A percentile compares a stretch with the other conserved stretches of the same genome.
phyloP scores from a whole-genome alignment of 2,113 vertebrate genomes.

The Herpailurus yagouaroundi region DNA sequence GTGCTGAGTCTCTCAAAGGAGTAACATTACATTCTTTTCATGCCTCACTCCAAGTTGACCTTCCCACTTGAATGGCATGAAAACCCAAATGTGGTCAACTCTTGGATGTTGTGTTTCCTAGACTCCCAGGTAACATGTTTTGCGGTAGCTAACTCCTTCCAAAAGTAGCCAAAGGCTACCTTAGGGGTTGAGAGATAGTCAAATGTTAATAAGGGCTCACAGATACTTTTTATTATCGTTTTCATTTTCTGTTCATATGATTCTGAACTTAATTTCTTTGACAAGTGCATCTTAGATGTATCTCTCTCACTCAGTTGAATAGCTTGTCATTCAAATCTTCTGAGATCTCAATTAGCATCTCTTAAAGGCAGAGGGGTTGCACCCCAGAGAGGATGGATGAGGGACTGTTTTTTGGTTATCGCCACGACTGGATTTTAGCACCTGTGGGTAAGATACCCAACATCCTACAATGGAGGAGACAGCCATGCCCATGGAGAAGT shows the following conservation, averaged over 20 bases:
- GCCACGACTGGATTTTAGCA: neutral
- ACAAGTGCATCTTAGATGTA: neutral
- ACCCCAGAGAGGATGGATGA: neutral
- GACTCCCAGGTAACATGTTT: neutral
- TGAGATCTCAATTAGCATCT: neutral
- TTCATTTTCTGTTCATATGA: neutral
- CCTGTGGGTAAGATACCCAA: neutral
- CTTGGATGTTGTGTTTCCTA: neutral
- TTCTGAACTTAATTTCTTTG: neutral
- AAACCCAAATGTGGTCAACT: neutral
- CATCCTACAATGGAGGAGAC: neutral
- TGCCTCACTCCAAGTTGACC: conserved; percentile 1
- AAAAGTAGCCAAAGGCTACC: neutral
- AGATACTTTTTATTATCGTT: neutral
- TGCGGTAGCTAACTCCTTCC: neutral
- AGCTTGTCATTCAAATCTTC: neutral
- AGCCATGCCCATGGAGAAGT: no score
- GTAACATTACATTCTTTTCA: neutral
- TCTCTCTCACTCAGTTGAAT: neutral
- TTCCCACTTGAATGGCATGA: neutral
- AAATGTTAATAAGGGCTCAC: neutral
- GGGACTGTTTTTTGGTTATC: neutral
- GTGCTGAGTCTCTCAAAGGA: neutral
- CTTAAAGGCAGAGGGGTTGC: neutral
- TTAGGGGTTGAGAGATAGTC: neutral